Evolutionary conservation across 2,888 invertebrate genomes (phyloP), one percentile per base, ranked within the genome.

Genomic region (Lagria hirta): DNA sequence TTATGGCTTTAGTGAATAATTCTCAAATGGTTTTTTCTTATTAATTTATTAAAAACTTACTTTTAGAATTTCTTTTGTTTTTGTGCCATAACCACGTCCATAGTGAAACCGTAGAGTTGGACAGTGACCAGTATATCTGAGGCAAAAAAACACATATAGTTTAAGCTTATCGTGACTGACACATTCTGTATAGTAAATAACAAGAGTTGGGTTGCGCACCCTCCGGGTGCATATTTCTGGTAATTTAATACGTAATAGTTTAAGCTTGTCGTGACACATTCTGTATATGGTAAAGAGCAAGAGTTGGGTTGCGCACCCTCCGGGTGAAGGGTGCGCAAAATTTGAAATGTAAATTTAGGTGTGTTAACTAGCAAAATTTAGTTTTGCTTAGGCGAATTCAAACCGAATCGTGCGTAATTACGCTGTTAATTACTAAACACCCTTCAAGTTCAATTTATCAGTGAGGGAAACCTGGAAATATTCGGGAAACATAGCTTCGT

Each of bases 81-180:
- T 82, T 52, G 82, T 80, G 10, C 84, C 84, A 67, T 84, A 84
- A 62, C 83, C 77, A 68, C 83, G 81, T 29, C 84, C 84, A 61
- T 79, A 82, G 32, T 82, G 80, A 61, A 84, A 84, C 61, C 83
- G 82, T 35, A 84, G 74, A 55, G 83, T 79, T 29, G 84, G 84
- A 66, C 84, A 84, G 60, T 84, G 84, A 6, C 84, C 84, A 1
- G 84, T 84, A 66, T 84, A 84, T 49, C 84, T 84, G 74, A 10
- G 28, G 16, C 5, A 42, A 38, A 22, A n/a, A n/a, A n/a, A n/a
- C 18, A 18, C 18, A 18, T 5, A 18, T 6, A 18, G 18, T 4
- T 18, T 5, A 18, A n/a, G n/a, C n/a, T n/a, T 18, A 18, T 18
- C 4, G 5, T 5, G 18, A 6, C 5, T 18, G 18, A 5, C 18